Evolutionary conservation across 2,113 vertebrate genomes (phyloP).

Genomic region (Procavia capensis): DNA sequence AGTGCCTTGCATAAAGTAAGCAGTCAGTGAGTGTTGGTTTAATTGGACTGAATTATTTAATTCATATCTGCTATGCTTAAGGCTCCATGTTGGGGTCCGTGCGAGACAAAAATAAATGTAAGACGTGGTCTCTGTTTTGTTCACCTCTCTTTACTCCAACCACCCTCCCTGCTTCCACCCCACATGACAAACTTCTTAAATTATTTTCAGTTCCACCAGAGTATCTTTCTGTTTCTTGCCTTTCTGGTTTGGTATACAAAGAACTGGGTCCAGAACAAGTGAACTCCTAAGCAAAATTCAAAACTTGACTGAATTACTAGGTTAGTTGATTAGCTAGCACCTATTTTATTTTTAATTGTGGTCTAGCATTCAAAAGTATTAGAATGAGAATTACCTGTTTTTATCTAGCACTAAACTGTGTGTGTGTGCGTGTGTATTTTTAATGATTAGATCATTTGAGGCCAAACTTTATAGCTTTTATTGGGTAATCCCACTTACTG

Average conservation of each 20-base stretch:
- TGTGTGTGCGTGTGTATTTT: slow-evolving; percentile 9
- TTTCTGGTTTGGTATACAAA: neutral
- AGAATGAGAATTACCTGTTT: neutral
- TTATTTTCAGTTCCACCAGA: slow-evolving; percentile 1
- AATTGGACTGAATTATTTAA: slow-evolving; percentile 43
- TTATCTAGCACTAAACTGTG: neutral
- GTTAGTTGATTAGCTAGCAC: neutral
- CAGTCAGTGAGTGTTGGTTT: neutral
- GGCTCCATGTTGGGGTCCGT: neutral
- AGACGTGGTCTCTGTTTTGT: slow-evolving; percentile 28
- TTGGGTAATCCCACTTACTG: slow-evolving; percentile 19
- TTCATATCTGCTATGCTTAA: neutral
- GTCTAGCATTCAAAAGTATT: slow-evolving; percentile 33
- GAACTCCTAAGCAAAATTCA: neutral
- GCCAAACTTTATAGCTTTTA: slow-evolving; percentile 24
- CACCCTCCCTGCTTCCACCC: neutral
- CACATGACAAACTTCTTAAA: neutral
- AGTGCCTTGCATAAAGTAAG: neutral
- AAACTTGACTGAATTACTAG: slow-evolving; percentile 14
- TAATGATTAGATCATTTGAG: slow-evolving; percentile 54
- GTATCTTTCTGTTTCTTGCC: neutral
- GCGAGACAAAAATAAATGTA: slow-evolving; percentile 35
- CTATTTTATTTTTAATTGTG: neutral
- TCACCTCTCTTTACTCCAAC: neutral
- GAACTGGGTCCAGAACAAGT: neutral